A percentile compares a stretch with the other conserved stretches of the same genome.
These are phyloP conservation scores for Nomia melanderi DNA, from an alignment of 1,140 invertebrate species.

Conservation along the genomic window DNA sequence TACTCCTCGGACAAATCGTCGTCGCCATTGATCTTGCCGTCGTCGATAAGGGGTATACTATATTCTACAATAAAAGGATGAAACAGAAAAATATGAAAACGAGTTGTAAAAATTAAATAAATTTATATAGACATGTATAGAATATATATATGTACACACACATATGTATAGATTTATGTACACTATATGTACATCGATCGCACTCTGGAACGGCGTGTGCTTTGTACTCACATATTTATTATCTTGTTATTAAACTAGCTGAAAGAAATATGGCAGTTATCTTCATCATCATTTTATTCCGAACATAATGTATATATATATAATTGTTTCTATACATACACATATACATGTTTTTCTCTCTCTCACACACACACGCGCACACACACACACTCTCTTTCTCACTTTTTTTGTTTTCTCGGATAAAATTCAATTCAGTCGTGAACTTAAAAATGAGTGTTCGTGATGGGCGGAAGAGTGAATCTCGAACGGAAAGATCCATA, in stretches of 20 bases:
- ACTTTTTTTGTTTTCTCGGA: slow-evolving; percentile 26
- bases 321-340: slow-evolving; percentile 55
- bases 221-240: slow-evolving; percentile 42
- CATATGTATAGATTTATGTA: slow-evolving; percentile 19
- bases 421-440: slow-evolving; percentile 54
- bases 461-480: slow-evolving; percentile 55
- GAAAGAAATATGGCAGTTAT: slow-evolving; percentile 24
- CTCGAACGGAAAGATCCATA: slow-evolving; percentile 42
- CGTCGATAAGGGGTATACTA: slow-evolving; percentile 9
- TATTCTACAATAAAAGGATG: slow-evolving; percentile 12
- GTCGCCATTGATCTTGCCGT: slow-evolving; percentile 12
- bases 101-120: slow-evolving; percentile 40
- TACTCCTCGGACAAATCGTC: slow-evolving; percentile 8
- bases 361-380: neutral
- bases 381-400: neutral
- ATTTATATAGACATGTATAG: slow-evolving; percentile 30
- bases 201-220: slow-evolving; percentile 28
- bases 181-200: slow-evolving; percentile 36
- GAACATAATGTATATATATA: slow-evolving; percentile 61
- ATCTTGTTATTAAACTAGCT: slow-evolving; percentile 39
- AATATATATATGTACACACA: no score
- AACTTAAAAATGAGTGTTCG: slow-evolving; percentile 48
- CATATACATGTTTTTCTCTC: slow-evolving; percentile 13
- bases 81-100: slow-evolving; percentile 27
- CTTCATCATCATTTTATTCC: slow-evolving; percentile 64